Percentiles rank a stretch among this genome's conserved stretches.
These are phyloP conservation scores for Pleuronectes platessa DNA, from an alignment of 2,113 vertebrate species.

Conservation along the genomic window DNA sequence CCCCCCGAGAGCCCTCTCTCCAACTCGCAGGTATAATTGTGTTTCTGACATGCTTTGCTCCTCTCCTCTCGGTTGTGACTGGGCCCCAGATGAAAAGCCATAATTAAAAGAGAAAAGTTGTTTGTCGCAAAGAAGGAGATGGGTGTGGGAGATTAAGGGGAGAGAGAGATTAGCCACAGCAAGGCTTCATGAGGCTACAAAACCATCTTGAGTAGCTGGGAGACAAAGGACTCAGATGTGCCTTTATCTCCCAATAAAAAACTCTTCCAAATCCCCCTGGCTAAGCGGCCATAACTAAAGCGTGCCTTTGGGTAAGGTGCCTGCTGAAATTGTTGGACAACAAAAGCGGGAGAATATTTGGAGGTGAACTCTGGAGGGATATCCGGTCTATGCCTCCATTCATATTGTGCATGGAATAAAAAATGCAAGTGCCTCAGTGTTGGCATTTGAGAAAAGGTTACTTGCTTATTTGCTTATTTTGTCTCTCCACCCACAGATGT, in stretches of 20 bases:
- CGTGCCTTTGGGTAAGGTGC: slow-evolving; percentile 53
- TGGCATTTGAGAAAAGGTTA: slow-evolving; percentile 74
- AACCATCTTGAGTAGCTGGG: slow-evolving; percentile 57
- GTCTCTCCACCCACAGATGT: slow-evolving; percentile 8
- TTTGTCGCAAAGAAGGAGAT: slow-evolving; percentile 45
- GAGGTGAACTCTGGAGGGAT: slow-evolving; percentile 28
- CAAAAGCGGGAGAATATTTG: slow-evolving; percentile 54
- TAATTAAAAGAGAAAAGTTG: slow-evolving; percentile 77
- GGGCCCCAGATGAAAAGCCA: slow-evolving; percentile 66
- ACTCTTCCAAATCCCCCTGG: slow-evolving; percentile 60
- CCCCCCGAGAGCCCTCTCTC: slow-evolving; percentile 32
- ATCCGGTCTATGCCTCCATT: slow-evolving; percentile 24
- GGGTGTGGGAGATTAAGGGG: slow-evolving; percentile 35
- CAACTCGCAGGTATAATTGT: slow-evolving; percentile 68
- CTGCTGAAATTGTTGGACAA: slow-evolving; percentile 59
- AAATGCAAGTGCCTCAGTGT: slow-evolving; percentile 51
- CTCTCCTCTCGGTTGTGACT: slow-evolving; percentile 58
- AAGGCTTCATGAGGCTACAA: slow-evolving; percentile 67
- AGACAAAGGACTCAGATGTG: slow-evolving; percentile 66
- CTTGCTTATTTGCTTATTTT: slow-evolving; percentile 59
- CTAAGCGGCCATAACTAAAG: slow-evolving; percentile 75
- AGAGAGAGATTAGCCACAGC: slow-evolving; percentile 63
- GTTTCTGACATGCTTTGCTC: slow-evolving; percentile 62
- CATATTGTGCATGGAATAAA: slow-evolving; percentile 42
- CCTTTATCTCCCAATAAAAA: slow-evolving; percentile 66